Evolutionary conservation across 1,140 invertebrate species (phyloP), one percentile per base, ranked within the genome.

Genomic region (Drosophila sproati): DNA sequence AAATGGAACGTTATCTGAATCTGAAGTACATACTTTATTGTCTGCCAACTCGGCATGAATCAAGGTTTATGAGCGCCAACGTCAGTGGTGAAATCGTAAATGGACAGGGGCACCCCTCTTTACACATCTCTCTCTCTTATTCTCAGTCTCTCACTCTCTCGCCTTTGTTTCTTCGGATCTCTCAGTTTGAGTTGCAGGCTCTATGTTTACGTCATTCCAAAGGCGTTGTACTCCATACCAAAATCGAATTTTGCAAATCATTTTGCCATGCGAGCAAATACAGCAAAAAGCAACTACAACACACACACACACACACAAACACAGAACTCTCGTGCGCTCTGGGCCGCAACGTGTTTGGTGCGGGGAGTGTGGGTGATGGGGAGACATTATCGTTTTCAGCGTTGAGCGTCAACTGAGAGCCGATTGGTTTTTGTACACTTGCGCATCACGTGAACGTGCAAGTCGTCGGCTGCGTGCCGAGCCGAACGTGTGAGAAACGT

Each of bases 401-500:
- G 47, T 10, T 28, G 41, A 43, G 28, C 34, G 50, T 28, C 61
- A 77, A 68, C 43, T 28, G 64, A 69, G 56, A 61, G 50, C 63
- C 63, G 69, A 73, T 75, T 57, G 55, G 52, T 57, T 45, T 12
- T 73, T 77, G 75, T 63, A 77, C 88, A 88, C 78, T 81, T 91
- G 82, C 69, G 72, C 69, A 91, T 91, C 87, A 91, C 88, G 88
- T 91, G 88, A 91, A 91, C 77, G 77, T 60, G 52, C 55, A 48
- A 66, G 73, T 77, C 67, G 73, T 83, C 80, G 85, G 66, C 70
- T 77, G 76, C 68, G 73, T 59, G 77, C 76, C 83, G 83, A 76
- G 63, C 66, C 59, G 69, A 80, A 80, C 86, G 88, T 91, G 88
- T 82, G 80, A 67, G 79, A 91, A 91, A 91, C 88, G 88, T 91